phyloP scores from a whole-genome alignment of 1,140 invertebrate species.

The Homarus americanus region DNA sequence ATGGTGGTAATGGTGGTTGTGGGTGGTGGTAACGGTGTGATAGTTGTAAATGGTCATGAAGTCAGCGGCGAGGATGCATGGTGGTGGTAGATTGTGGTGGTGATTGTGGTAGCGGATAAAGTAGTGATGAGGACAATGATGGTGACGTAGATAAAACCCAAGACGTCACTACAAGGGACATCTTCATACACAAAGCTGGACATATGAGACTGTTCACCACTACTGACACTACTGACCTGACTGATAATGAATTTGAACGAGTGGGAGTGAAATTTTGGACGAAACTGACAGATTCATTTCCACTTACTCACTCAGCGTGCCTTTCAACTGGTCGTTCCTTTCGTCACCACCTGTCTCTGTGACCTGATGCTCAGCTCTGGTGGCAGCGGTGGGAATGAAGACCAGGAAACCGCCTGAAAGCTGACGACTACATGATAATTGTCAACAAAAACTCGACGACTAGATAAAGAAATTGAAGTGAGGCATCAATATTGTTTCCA shows the following conservation, averaged over 20 bases:
- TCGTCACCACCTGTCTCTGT: not conserved
- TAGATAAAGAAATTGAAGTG: not conserved
- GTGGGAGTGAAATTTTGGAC: not conserved
- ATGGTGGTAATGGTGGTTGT: too few species aligned
- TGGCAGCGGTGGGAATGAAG: not conserved
- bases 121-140: too few species aligned
- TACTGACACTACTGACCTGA: too few species aligned
- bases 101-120: too few species aligned
- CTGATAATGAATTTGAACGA: slow-evolving; percentile 21
- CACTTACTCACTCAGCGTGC: not conserved
- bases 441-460: not conserved
- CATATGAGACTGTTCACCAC: too few species aligned
- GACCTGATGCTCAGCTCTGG: not conserved
- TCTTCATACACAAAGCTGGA: too few species aligned
- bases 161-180: too few species aligned
- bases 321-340: slow-evolving; percentile 2
- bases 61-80: too few species aligned
- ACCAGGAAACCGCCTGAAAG: not conserved
- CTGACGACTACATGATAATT: not conserved
- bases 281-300: not conserved
- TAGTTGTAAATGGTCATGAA: too few species aligned
- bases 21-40: too few species aligned
- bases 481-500: not conserved
- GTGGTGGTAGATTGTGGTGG: too few species aligned
- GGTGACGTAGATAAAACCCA: too few species aligned